A percentile compares a stretch with the other conserved stretches of the same genome.
phyloP scores from a whole-genome alignment of 35 echinoderm and acorn worm species.

The Eucidaris tribuloides region DNA sequence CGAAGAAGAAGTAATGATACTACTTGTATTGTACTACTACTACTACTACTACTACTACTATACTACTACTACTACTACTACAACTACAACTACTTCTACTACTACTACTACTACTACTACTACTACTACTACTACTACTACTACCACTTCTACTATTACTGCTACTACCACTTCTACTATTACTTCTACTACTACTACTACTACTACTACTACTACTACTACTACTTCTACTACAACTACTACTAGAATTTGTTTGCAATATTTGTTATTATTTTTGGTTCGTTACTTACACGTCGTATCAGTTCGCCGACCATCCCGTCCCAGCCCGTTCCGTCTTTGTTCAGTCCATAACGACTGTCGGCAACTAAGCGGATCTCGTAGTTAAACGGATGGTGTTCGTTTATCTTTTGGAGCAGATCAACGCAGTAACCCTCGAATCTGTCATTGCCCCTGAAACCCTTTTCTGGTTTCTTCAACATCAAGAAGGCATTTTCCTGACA shows the following conservation, averaged over 20 bases:
- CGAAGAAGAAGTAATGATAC: too few relatives aligned
- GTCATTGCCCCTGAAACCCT: slow-evolving; percentile 25
- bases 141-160: too few relatives aligned
- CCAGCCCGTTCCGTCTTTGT: slow-evolving; percentile 39
- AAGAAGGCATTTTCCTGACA: slow-evolving; percentile 83
- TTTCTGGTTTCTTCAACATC: slow-evolving; percentile 39
- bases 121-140: too few relatives aligned
- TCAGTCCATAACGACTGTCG: slow-evolving; percentile 52
- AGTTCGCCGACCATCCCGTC: slow-evolving; percentile 93
- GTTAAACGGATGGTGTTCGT: slow-evolving; percentile 56
- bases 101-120: too few relatives aligned
- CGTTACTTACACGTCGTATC: slow-evolving; percentile 59
- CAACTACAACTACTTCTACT: too few relatives aligned
- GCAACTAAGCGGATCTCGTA: slow-evolving; percentile 47
- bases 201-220: too few relatives aligned
- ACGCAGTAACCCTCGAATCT: slow-evolving; percentile 83
- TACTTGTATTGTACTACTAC: too few relatives aligned
- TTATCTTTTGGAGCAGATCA: slow-evolving; percentile 66
- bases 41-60: too few relatives aligned
- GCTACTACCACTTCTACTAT: too few relatives aligned
- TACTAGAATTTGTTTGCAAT: not conserved
- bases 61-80: too few relatives aligned
- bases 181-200: too few relatives aligned
- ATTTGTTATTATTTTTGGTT: not conserved
- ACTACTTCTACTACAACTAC: too few relatives aligned